Evolutionary conservation across 2,797 vertebrate genomes (phyloP), one percentile per base, ranked within the genome.

Genomic region (Chiroxiphia lanceolata): DNA sequence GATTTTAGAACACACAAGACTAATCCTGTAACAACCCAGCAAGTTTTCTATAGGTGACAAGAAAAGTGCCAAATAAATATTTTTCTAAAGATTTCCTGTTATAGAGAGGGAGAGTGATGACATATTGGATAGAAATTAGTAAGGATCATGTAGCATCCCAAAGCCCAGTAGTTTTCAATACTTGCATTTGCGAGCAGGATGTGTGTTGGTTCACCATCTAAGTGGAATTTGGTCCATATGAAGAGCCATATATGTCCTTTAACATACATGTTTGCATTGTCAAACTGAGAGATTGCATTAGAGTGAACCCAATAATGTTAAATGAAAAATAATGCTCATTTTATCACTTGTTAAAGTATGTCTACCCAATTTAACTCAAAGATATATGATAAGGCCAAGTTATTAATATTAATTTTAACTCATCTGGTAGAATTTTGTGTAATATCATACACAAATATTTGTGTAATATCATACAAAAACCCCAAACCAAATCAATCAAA

Each of bases 161-260:
- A 50, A 13, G 65, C 44, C 0, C 8, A 29, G 13, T 21, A 33
- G 23, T 65, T 87, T 79, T 65, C 26, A 69, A 8, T 65, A 45
- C 8, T 53, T 83, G 26, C 13, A 26, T 83, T 60, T 72, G 25
- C 13, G n/a, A 22, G 42, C 42, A 82, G 67, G 29, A 61, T 7
- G 1, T 0, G 0, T n/a, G 38, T 65, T 72, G 57, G 50, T 34
- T 88, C 71, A 15, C 3, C 5, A 77, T 54, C 26, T n/a, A 44
- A 51, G 36, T 56, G 59, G 40, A 33, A 15, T 47, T 91, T 48
- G 34, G 18, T 78, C 29, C 50, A 42, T 17, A 13, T 15, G 40
- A 20, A n/a, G 51, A 70, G n/a, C 65, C 17, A 21, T 8, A 4
- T 29, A 11, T 61, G 27, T 83, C 40, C 22, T 88, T 83, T 40